Conservation (phyloP, 2,888 invertebrate species). For the Agriopis leucophaearia region DNA sequence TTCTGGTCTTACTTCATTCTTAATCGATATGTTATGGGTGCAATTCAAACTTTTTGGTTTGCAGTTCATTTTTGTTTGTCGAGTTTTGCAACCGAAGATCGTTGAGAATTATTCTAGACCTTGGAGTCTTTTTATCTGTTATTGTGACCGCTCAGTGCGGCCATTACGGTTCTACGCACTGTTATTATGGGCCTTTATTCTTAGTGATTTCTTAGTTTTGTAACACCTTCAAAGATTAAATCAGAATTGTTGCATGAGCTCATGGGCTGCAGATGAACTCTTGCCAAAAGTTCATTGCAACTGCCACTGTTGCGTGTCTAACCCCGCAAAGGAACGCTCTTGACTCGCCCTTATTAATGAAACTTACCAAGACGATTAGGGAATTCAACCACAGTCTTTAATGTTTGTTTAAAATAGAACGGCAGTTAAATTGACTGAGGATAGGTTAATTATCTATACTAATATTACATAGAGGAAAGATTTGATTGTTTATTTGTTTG, state of each 20-base stretch:
- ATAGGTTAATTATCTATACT: too few species aligned
- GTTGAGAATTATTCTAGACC: conserved; percentile 35
- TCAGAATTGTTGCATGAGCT: conserved; percentile 16
- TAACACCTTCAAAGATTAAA: conserved; percentile 30
- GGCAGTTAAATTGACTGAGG: neutral
- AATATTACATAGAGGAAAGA: too few species aligned
- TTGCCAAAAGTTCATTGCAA: conserved; percentile 25
- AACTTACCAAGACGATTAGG: neutral
- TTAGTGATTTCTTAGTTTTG: conserved; percentile 33
- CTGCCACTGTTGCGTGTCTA: conserved; percentile 3
- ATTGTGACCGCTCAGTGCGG: conserved; percentile 30
- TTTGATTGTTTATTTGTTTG: too few species aligned
- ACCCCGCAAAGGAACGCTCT: neutral
- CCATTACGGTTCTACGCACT: conserved; percentile 33
- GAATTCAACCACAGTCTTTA: neutral
- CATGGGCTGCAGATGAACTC: conserved; percentile 15
- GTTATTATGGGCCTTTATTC: conserved; percentile 32
- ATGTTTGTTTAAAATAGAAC: neutral
- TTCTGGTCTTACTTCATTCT: conserved; percentile 67
- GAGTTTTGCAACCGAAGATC: conserved; percentile 33
- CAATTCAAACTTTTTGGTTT: conserved; percentile 50
- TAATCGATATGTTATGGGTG: conserved; percentile 56
- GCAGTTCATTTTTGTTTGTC: conserved; percentile 41
- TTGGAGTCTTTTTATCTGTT: conserved; percentile 32
- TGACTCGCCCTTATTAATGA: neutral